Evolutionary conservation across 1,140 invertebrate species (phyloP).

Genomic region (Drosophila equinoxialis): DNA sequence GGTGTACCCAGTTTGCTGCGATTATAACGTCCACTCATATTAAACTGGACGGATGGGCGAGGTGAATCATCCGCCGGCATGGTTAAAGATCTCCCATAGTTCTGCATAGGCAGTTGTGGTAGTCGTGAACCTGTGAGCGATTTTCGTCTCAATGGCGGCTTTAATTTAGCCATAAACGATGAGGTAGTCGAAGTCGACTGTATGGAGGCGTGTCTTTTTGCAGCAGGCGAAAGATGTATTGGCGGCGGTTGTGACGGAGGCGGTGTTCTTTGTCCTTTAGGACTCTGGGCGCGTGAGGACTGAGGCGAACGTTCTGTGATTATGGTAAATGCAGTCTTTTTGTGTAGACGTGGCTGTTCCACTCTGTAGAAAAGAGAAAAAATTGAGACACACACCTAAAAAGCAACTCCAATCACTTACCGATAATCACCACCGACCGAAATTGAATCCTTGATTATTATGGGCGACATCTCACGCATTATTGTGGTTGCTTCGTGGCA

Average conservation of each 20-base stretch:
- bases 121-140: conserved; percentile 61
- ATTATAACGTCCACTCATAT: conserved; percentile 71
- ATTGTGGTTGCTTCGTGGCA: conserved; percentile 26
- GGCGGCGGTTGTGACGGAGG: conserved; percentile 1
- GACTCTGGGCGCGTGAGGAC: conserved; percentile 76
- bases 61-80: conserved; percentile 69
- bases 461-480: conserved; percentile 64
- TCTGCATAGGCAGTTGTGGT: conserved; percentile 50
- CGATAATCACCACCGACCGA: conserved; percentile 75
- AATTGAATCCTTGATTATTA: conserved; percentile 73
- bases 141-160: conserved; percentile 52
- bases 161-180: conserved; percentile 40
- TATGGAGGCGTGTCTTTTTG: conserved; percentile 56
- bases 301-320: conserved; percentile 84
- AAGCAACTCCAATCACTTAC: conserved; percentile 33
- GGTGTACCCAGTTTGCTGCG: conserved; percentile 68
- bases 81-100: conserved; percentile 7
- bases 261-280: conserved; percentile 39
- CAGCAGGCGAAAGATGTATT: conserved; percentile 50
- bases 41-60: conserved; percentile 78
- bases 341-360: conserved; percentile 81
- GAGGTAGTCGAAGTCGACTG: conserved; percentile 82
- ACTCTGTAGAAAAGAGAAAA: conserved; percentile 61
- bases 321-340: conserved; percentile 86
- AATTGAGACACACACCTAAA: background rate